These are phyloP conservation scores for Didymodactylos carnosus DNA, from an alignment of 2,888 invertebrate species.

Conservation along the genomic window DNA sequence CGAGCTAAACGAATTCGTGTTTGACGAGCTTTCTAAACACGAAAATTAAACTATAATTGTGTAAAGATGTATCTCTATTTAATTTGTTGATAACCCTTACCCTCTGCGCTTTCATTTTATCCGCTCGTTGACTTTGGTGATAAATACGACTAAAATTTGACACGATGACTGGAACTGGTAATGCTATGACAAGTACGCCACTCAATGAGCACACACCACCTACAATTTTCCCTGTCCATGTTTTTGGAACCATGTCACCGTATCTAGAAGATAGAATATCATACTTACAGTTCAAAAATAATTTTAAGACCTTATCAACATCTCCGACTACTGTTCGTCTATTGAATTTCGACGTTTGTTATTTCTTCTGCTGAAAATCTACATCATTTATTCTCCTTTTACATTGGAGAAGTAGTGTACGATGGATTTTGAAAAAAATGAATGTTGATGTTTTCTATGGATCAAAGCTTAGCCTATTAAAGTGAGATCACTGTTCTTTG, in stretches of 20 bases:
- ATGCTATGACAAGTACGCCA: slow-evolving; percentile 93
- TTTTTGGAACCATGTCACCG: slow-evolving; percentile 97
- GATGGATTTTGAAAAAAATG: too few relatives aligned
- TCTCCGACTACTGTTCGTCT: too few relatives aligned
- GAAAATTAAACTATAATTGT: background rate
- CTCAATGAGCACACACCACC: slow-evolving; percentile 95
- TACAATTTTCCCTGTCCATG: slow-evolving; percentile 81
- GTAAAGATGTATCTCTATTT: background rate
- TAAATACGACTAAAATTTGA: slow-evolving; percentile 99
- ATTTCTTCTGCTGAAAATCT: too few relatives aligned
- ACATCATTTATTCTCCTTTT: too few relatives aligned
- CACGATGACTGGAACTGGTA: slow-evolving; percentile 97
- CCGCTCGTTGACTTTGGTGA: slow-evolving; percentile 96
- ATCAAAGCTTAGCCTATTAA: too few relatives aligned
- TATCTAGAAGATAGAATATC: slow-evolving; percentile 47
- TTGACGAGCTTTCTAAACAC: slow-evolving; percentile 4
- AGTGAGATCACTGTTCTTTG: too few relatives aligned
- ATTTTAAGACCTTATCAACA: too few relatives aligned
- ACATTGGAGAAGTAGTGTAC: too few relatives aligned
- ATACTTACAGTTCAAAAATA: too few relatives aligned
- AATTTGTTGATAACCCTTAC: slow-evolving; percentile 39
- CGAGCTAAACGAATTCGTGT: slow-evolving; percentile 9
- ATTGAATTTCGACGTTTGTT: too few relatives aligned
- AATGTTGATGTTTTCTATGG: too few relatives aligned
- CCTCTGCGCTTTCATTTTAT: slow-evolving; percentile 96